Evolutionary conservation across 2,888 invertebrate species (phyloP), one percentile per base, ranked within the genome.

Genomic region (Pogonocherus hispidulus): DNA sequence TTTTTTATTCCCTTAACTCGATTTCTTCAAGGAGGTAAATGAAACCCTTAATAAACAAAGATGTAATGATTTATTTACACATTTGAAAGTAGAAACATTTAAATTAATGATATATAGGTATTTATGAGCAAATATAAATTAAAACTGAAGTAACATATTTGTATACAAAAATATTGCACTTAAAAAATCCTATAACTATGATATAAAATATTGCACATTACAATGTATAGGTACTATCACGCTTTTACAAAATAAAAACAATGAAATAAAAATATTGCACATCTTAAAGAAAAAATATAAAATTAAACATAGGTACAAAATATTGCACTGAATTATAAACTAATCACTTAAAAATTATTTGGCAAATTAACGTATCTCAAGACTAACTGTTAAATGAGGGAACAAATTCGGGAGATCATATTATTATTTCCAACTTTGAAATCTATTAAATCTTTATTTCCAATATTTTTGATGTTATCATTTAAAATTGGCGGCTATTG

Each of bases 191-290:
- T 54, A 59, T 46, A 32, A 0, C 27, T 52, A 55, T 2, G 56
- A 59, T 72, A 64, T 44, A 71, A 66, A 66, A 67, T 73, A 73
- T 73, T 73, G 73, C 71, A 76, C 76, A 51, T 59, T 66, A 63
- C 22, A 67, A 67, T 68, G 9, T 55, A 69, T 56, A 69, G 63
- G 14, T 41, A 19, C 11, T 49, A 62, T 51, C 62, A 62, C 51
- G 62, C 35, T 32, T 35, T 20, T 22, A 14, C 35, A 9, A 19
- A 22, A 14, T 22, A 49, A n/a, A 22, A 19, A 44, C 23, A 44
- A 23, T 23, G 2, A 49, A 19, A 37, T n/a, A 11, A 47, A 67
- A 66, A 69, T 66, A 69, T 66, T 69, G 66, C 63, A 69, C 66
- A 46, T 65, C 64, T 37, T 27, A 52, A 47, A 52, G 35, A 51